Evolutionary conservation across 2,797 vertebrate species (phyloP), one percentile per base, ranked within the genome.

Genomic region (Cynodonichthys magdalenae): DNA sequence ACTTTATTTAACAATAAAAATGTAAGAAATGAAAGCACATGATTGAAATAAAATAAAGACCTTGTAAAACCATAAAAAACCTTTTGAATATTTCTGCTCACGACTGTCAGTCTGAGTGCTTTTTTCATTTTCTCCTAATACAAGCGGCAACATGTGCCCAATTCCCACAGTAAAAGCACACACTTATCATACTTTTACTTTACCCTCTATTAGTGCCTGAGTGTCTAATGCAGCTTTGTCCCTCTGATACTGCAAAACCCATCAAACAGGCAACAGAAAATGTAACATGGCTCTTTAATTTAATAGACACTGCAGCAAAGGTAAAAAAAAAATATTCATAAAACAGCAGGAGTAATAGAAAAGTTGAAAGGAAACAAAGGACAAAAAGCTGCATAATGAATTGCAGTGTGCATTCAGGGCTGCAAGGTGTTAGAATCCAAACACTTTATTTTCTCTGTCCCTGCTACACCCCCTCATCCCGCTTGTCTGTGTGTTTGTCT

Each of bases 101-200:
- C 36, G 11, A 39, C 15, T 47, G 17, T 56, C 28, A 24, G 31
- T 15, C 49, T 36, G 19, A 46, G 9, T 42, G 5, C 7, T 42
- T 27, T 53, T 64, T 48, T 2, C 20, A 14, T 48, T 71, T 20
- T 66, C 15, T 31, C 62, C 29, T n/a, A 28, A 49, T 27, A 31
- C 39, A 24, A 53, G 54, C 42, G 50, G 29, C 46, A 51, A 24
- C 68, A 69, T 49, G 27, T 77, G 73, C 53, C 31, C 41, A 5
- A 7, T 72, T 83, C 80, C 46, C 75, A 83, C 62, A 42, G 14
- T 54, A 17, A 51, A 50, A 45, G 48, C 24, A 59, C 52, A 49
- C 48, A 6, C 41, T 66, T 73, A 60, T 59, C 24, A 31, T 69
- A 34, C 28, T 52, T 46, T 10, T 17, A 19, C 44, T 17, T 15